Percentiles rank a stretch among this genome's conserved stretches.
phyloP scores from a whole-genome alignment of 2,113 vertebrate genomes.

The Pelvicachromis taeniatus region DNA sequence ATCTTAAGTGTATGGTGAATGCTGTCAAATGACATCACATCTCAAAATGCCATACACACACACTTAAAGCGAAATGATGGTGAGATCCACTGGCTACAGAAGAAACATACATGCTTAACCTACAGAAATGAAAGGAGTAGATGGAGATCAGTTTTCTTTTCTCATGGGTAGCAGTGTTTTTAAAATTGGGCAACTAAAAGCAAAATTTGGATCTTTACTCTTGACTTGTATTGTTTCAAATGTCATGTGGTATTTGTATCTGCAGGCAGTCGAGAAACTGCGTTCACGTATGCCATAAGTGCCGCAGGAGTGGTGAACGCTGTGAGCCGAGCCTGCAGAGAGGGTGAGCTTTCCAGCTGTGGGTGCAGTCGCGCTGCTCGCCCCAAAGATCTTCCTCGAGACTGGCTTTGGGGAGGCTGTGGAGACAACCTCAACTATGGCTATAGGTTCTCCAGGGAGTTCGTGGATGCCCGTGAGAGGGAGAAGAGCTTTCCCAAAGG shows the following conservation, averaged over 20 bases:
- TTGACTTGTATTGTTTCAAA: not conserved
- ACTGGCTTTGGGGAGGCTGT: conserved; percentile 99
- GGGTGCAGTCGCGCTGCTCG: conserved; percentile 91
- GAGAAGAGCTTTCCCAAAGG: conserved; percentile 91
- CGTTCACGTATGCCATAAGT: conserved; percentile 94
- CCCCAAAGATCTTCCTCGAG: conserved; percentile 92
- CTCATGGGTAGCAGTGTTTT: not conserved
- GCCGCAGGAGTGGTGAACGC: conserved; percentile 95
- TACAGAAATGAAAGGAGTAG: not conserved
- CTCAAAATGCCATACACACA: not conserved
- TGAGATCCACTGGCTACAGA: not conserved
- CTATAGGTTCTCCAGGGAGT: conserved; percentile 96
- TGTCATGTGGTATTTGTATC: conserved; percentile 1
- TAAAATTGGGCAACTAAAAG: not conserved
- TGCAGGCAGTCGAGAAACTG: conserved; percentile 93
- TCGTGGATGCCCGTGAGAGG: conserved; percentile 92
- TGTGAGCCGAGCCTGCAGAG: conserved; percentile 93
- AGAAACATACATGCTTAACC: not conserved
- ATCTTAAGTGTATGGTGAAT: conserved; percentile 40
- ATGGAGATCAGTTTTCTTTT: not conserved
- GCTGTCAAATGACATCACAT: conserved; percentile 52
- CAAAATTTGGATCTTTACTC: not conserved
- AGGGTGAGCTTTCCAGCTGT: conserved; percentile 95
- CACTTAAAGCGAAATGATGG: not conserved
- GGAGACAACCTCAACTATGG: conserved; percentile 97